A percentile compares a stretch with the other conserved stretches of the same genome.
phyloP scores from a whole-genome alignment of 2,888 invertebrate species.

The Empis livida region DNA sequence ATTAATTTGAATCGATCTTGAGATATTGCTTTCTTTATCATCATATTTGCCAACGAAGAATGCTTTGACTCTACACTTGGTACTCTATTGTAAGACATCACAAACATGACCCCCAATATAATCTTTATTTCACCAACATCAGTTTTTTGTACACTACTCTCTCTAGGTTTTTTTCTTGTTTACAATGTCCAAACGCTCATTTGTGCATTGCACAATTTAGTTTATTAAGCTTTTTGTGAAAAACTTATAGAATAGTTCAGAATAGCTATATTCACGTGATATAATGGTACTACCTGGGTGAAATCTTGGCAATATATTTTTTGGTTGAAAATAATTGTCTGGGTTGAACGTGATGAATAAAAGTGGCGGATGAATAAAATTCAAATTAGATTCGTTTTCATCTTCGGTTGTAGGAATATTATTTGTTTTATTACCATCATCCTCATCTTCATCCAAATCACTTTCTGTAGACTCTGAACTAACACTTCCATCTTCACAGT shows the following conservation, averaged over 20 bases:
- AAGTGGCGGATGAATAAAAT: not conserved
- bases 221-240: too few relatives aligned
- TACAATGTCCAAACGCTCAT: slow-evolving; percentile 6
- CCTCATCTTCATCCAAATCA: not conserved
- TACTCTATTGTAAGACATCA: slow-evolving; percentile 3
- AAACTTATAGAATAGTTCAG: too few relatives aligned
- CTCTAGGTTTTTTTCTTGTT: slow-evolving; percentile 1
- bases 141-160: not conserved
- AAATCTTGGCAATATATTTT: too few relatives aligned
- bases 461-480: not conserved
- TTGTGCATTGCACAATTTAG: slow-evolving; percentile 7
- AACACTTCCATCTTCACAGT: not conserved
- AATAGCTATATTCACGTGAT: too few relatives aligned
- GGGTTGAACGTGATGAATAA: not conserved
- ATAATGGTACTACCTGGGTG: too few relatives aligned
- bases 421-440: not conserved
- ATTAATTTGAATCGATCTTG: not conserved
- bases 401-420: not conserved
- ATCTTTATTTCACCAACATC: slow-evolving; percentile 6
- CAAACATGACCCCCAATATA: slow-evolving; percentile 2
- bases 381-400: not conserved
- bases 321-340: too few relatives aligned
- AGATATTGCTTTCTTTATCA: slow-evolving; percentile 5
- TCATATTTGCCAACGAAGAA: slow-evolving; percentile 2
- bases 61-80: slow-evolving; percentile 2